phyloP scores from a whole-genome alignment of 2,113 vertebrate species.

The Nesoenas mayeri region DNA sequence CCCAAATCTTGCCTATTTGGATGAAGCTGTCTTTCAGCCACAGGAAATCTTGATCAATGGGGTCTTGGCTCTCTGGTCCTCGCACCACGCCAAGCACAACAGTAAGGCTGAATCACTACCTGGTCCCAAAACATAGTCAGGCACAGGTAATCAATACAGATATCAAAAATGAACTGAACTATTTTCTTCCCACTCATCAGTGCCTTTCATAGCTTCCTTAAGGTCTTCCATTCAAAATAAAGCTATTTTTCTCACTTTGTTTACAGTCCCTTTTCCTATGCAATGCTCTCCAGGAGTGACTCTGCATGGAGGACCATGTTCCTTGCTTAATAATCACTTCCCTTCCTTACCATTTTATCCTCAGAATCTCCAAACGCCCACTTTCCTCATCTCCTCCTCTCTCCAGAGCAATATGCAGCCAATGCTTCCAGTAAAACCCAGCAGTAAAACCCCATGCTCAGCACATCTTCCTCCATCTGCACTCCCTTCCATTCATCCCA shows the following conservation, averaged over 20 bases:
- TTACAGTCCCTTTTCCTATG: not conserved
- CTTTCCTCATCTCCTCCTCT: not conserved
- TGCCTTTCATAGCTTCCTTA: not conserved
- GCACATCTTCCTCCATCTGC: not conserved
- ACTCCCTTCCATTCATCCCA: not conserved
- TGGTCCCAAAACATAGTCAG: not conserved
- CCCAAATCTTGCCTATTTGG: not conserved
- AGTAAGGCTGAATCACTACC: not conserved
- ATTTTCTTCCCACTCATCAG: not conserved
- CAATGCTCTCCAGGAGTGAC: not conserved
- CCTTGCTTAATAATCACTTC: not conserved
- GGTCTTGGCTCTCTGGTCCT: not conserved
- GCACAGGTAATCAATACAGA: not conserved
- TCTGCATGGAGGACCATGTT: not conserved
- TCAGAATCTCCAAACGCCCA: not conserved
- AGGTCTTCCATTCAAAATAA: not conserved
- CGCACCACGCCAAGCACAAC: not conserved
- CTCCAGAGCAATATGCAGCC: not conserved
- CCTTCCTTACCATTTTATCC: not conserved
- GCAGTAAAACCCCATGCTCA: not conserved
- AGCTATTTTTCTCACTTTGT: not conserved
- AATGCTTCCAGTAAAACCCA: not conserved
- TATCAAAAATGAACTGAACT: not conserved
- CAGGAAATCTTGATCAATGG: not conserved
- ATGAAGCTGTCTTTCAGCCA: not conserved